Percentiles rank a stretch among this genome's conserved stretches.
phyloP scores from a whole-genome alignment of 2,797 vertebrate genomes.

The Poeciliopsis paucimaculata region DNA sequence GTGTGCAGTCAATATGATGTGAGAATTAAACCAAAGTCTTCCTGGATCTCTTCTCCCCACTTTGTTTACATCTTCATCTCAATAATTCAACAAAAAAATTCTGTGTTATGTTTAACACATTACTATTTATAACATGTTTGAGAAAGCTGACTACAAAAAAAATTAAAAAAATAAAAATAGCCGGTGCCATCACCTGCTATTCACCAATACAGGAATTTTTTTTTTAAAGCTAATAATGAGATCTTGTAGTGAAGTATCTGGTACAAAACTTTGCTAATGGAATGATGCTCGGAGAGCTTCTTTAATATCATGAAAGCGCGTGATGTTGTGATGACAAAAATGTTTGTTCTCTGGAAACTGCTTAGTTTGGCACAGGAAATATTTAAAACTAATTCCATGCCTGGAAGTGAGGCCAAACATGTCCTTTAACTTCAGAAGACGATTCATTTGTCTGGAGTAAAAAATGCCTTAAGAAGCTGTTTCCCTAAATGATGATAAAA shows the following conservation, averaged over 20 bases:
- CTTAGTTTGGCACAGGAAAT: constrained; percentile 1
- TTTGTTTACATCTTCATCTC: constrained; percentile 1
- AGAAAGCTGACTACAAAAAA: constrained; percentile 21
- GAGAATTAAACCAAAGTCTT: constrained; percentile 31
- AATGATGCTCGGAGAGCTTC: constrained; percentile 33
- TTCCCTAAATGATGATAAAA: not conserved
- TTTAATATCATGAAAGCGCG: not conserved
- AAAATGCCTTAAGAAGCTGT: not conserved
- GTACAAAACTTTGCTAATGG: constrained; percentile 41
- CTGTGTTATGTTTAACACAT: constrained; percentile 17
- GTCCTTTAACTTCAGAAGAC: not conserved
- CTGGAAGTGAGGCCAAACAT: not conserved
- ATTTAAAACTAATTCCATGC: not conserved
- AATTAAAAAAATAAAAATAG: not conserved
- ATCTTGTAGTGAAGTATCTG: constrained; percentile 13
- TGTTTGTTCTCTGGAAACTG: not conserved
- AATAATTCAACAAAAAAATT: constrained; percentile 21
- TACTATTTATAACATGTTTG: constrained; percentile 15
- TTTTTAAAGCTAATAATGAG: not conserved
- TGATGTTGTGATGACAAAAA: not conserved
- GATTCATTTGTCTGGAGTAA: not conserved
- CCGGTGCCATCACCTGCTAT: constrained; percentile 18
- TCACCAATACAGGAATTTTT: not conserved
- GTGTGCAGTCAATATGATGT: constrained; percentile 25
- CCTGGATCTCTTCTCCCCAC: not conserved